Percentiles rank a stretch among this genome's conserved stretches.
Evolutionary conservation across 2,113 vertebrate species (phyloP).

Genomic region (Nannobrachium achirus): DNA sequence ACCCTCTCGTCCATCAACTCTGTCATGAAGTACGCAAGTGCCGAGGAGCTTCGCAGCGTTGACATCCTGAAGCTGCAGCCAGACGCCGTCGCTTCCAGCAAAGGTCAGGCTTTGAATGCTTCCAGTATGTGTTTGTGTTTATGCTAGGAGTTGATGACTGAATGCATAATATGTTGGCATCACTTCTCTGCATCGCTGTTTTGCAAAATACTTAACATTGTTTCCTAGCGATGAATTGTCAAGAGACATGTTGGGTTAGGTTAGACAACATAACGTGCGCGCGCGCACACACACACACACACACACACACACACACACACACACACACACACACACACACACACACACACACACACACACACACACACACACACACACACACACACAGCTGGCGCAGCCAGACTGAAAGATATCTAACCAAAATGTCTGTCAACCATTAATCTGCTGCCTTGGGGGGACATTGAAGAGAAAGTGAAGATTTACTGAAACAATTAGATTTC

Average conservation of each 20-base stretch:
- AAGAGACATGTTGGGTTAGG: background rate
- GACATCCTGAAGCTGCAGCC: constrained; percentile 73
- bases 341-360: constrained; percentile 1
- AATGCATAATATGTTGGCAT: background rate
- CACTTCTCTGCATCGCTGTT: background rate
- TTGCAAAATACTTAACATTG: background rate
- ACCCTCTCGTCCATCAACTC: constrained; percentile 93
- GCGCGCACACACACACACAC: too few relatives aligned
- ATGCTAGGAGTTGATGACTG: background rate
- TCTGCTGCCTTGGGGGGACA: background rate
- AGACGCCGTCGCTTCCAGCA: constrained; percentile 23
- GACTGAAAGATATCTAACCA: background rate
- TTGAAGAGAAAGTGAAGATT: background rate
- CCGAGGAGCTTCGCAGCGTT: constrained; percentile 80
- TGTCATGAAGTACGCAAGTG: constrained; percentile 88
- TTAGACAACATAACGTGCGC: background rate
- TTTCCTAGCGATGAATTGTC: constrained; percentile 9
- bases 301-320: background rate
- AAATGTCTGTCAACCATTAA: constrained; percentile 1
- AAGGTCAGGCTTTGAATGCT: constrained; percentile 62
- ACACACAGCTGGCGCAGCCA: background rate
- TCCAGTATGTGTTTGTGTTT: background rate
- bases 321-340: background rate
- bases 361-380: background rate
- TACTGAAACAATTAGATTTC: background rate